Evolutionary conservation across 2,113 vertebrate species (phyloP).

Genomic region (Cathartes aura): DNA sequence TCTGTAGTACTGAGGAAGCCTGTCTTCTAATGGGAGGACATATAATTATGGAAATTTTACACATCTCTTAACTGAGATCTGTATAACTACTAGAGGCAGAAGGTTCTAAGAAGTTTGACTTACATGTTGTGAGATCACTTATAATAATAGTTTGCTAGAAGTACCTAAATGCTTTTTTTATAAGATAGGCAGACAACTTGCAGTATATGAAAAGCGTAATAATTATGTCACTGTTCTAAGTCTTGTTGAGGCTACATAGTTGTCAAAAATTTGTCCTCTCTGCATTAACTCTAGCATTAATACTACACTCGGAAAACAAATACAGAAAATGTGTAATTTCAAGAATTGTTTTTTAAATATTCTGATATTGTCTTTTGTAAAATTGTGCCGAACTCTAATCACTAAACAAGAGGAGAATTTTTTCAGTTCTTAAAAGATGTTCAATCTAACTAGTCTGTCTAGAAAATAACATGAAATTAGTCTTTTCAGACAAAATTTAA

Average conservation of each 20-base stretch:
- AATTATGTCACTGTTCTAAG: neutral
- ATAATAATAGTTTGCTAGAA: neutral
- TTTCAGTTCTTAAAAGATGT: neutral
- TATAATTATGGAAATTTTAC: neutral
- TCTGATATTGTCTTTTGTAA: neutral
- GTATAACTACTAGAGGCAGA: neutral
- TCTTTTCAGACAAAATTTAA: neutral
- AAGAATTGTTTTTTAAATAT: neutral
- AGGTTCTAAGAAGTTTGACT: neutral
- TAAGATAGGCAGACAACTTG: neutral
- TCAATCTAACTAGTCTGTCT: neutral
- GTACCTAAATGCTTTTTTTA: neutral
- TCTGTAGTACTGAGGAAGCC: neutral
- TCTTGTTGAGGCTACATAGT: neutral
- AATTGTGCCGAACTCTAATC: neutral
- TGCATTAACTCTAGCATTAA: neutral
- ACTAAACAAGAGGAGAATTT: neutral
- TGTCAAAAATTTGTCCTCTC: neutral
- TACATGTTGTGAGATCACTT: neutral
- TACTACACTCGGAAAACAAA: neutral
- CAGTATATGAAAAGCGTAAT: neutral
- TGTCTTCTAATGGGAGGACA: neutral
- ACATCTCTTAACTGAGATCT: neutral
- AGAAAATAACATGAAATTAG: neutral
- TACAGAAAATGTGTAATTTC: neutral